A percentile compares a stretch with the other conserved stretches of the same genome.
These are phyloP conservation scores for Oceanodroma tethys DNA, from an alignment of 2,113 vertebrate species.

Conservation along the genomic window DNA sequence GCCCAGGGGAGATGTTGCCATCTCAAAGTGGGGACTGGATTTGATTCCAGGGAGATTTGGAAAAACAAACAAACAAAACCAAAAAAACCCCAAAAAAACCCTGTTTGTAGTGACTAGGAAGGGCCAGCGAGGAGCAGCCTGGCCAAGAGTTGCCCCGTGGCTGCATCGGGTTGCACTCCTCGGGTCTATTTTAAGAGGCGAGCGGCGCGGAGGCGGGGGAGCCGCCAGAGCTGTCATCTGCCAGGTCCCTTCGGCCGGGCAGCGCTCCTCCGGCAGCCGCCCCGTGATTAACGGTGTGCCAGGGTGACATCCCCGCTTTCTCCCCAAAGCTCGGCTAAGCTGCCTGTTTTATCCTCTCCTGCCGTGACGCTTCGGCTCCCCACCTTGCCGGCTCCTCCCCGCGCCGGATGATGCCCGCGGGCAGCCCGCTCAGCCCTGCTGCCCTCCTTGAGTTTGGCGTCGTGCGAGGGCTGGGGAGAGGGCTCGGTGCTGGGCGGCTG, in stretches of 20 bases:
- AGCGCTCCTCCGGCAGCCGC: slow-evolving; percentile 4
- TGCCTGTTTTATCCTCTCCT: background rate
- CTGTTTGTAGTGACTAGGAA: background rate
- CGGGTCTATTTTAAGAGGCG: slow-evolving; percentile 14
- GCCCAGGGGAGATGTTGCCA: background rate
- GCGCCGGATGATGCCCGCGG: background rate
- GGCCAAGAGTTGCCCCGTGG: background rate
- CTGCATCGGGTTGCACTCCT: background rate
- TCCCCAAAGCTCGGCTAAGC: background rate
- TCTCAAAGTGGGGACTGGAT: background rate
- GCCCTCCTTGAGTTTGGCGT: background rate
- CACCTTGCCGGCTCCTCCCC: background rate
- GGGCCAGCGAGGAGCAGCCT: background rate
- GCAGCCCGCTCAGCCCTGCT: background rate
- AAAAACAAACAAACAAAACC: too few relatives aligned
- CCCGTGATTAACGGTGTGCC: background rate
- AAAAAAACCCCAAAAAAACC: too few relatives aligned
- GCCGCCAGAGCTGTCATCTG: background rate
- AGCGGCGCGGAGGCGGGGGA: background rate
- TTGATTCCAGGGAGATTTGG: background rate
- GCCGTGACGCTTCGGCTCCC: rapidly evolving
- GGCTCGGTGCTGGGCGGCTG: background rate
- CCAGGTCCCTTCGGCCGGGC: background rate
- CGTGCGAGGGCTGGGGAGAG: rapidly evolving
- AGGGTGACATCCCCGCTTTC: background rate